Percentiles rank a stretch among this genome's conserved stretches.
These are phyloP conservation scores for Neofelis nebulosa DNA, from an alignment of 2,113 vertebrate genomes.

Conservation along the genomic window DNA sequence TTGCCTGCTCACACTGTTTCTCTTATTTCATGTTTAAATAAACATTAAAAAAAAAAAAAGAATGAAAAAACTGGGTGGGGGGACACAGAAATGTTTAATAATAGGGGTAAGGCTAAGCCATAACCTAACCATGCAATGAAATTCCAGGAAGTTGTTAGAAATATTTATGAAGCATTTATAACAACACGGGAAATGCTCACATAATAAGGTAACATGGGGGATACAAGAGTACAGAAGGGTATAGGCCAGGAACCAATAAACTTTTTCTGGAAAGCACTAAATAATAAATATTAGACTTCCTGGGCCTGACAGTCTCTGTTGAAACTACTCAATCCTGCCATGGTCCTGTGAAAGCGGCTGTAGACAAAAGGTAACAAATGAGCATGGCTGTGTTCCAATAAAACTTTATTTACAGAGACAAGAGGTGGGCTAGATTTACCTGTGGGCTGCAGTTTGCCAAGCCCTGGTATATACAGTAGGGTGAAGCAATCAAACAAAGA, in stretches of 20 bases:
- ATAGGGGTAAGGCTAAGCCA: neutral
- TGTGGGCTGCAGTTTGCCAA: neutral
- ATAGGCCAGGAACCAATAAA: neutral
- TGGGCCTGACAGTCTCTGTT: neutral
- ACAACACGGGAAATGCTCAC: neutral
- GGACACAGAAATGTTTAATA: neutral
- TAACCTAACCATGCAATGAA: neutral
- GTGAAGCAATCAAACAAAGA: neutral
- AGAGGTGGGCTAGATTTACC: neutral
- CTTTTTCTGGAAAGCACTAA: neutral
- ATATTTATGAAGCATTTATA: neutral
- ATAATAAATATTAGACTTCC: neutral
- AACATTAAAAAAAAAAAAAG: neutral
- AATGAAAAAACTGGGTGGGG: neutral
- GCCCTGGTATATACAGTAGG: neutral
- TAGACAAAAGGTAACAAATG: neutral
- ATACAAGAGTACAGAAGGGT: neutral
- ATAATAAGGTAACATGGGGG: neutral
- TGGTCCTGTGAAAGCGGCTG: neutral
- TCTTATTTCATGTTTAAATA: too few relatives aligned
- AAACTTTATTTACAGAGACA: constrained; percentile 44
- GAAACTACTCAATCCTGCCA: neutral
- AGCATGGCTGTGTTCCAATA: neutral
- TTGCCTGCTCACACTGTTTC: too few relatives aligned
- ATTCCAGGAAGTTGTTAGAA: neutral